These are phyloP conservation scores for Rallus limicola DNA, from an alignment of 2,113 vertebrate genomes.

Conservation along the genomic window DNA sequence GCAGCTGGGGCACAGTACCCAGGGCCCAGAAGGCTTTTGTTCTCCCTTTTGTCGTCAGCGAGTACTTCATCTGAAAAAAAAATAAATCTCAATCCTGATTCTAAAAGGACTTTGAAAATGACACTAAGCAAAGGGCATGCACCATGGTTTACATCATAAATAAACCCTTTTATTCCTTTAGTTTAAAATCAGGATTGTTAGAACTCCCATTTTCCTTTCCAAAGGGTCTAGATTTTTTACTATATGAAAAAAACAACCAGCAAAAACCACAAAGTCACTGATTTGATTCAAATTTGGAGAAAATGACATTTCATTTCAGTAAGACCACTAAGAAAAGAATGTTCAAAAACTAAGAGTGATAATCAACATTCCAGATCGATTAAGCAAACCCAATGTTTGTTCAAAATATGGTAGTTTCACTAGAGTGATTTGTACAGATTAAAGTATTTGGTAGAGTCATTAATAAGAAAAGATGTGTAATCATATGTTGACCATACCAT, in stretches of 20 bases:
- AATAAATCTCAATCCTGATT: neutral
- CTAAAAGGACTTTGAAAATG: neutral
- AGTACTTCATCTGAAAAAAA: neutral
- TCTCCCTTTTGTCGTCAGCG: neutral
- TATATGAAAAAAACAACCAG: neutral
- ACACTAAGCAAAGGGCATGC: neutral
- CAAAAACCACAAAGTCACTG: neutral
- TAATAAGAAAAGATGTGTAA: neutral
- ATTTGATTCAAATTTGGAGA: constrained; percentile 35
- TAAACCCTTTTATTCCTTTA: neutral
- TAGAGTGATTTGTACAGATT: neutral
- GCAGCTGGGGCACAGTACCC: neutral
- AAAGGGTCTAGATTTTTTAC: constrained; percentile 52
- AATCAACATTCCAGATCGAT: neutral
- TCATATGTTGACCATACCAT: neutral
- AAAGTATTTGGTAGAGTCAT: neutral
- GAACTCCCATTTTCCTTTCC: constrained; percentile 26
- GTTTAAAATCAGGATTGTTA: constrained; percentile 42
- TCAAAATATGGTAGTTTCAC: neutral
- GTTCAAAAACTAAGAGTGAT: neutral
- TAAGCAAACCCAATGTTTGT: neutral
- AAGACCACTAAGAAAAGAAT: constrained; percentile 31
- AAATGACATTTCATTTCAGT: constrained; percentile 40
- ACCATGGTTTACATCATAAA: constrained; percentile 15
- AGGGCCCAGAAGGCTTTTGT: neutral